phyloP scores from a whole-genome alignment of 2,797 vertebrate genomes.

The Arnoldichthys spilopterus region DNA sequence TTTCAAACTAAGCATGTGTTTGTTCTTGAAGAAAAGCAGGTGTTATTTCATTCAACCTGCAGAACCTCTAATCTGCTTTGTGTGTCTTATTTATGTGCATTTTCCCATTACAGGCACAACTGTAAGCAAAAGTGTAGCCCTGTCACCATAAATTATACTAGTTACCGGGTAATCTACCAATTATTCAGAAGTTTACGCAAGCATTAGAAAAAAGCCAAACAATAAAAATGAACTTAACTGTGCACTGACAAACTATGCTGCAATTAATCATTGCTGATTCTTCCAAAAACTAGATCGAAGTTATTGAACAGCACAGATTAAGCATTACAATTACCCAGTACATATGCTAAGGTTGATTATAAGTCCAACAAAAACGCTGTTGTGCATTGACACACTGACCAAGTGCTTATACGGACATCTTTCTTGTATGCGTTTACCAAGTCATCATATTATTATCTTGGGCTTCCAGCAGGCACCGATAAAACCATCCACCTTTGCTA shows the following conservation, averaged over 20 bases:
- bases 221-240: no score
- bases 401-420: slow-evolving; percentile 9
- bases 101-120: background rate
- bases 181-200: background rate
- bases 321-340: background rate
- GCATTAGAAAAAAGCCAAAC: no score
- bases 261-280: background rate
- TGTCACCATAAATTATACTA: background rate
- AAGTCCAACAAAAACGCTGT: background rate
- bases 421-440: background rate
- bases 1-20: background rate
- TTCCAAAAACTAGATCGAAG: background rate
- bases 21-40: background rate
- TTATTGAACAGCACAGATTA: background rate
- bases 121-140: background rate
- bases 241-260: background rate
- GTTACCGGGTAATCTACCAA: background rate
- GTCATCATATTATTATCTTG: slow-evolving; percentile 33
- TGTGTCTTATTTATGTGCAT: background rate
- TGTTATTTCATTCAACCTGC: background rate
- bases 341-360: background rate
- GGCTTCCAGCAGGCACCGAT: slow-evolving; percentile 41
- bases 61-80: slow-evolving; percentile 13
- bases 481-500: slow-evolving; percentile 44
- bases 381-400: background rate